Percentiles rank a stretch among this genome's conserved stretches.
These are phyloP conservation scores for Maccullochella peelii DNA, from an alignment of 2,113 vertebrate genomes.

Conservation along the genomic window DNA sequence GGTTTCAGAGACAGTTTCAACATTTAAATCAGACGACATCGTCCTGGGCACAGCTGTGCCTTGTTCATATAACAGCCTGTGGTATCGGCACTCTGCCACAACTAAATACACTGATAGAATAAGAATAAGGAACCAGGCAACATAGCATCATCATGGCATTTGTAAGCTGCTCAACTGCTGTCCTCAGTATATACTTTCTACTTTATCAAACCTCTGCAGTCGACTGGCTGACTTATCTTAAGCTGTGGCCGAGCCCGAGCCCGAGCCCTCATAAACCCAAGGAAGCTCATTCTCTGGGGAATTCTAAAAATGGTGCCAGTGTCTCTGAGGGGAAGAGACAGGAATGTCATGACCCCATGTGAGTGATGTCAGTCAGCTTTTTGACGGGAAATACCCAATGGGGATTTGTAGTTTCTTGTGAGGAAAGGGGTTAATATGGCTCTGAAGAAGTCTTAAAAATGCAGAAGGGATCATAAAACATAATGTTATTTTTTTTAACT, in stretches of 20 bases:
- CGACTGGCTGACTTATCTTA: constrained; percentile 64
- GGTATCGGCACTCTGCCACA: constrained; percentile 36
- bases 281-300: constrained; percentile 66
- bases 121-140: constrained; percentile 22
- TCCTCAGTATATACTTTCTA: constrained; percentile 47
- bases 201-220: constrained; percentile 60
- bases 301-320: constrained; percentile 78
- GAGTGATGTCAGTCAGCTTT: constrained; percentile 75
- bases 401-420: constrained; percentile 55
- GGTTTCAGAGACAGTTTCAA: constrained; percentile 30
- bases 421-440: constrained; percentile 24
- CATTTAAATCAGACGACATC: constrained; percentile 29
- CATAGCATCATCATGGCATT: constrained; percentile 42
- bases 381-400: constrained; percentile 60
- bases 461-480: not conserved
- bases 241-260: constrained; percentile 59
- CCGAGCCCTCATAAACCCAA: constrained; percentile 52
- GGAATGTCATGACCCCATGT: constrained; percentile 79
- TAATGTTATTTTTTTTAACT: not conserved
- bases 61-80: constrained; percentile 45
- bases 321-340: constrained; percentile 57
- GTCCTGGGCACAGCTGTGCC: constrained; percentile 29
- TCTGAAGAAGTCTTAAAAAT: constrained; percentile 32
- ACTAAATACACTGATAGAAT: constrained; percentile 39
- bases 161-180: constrained; percentile 62